Evolutionary conservation across 2,797 vertebrate species (phyloP).

Genomic region (Mus spretus): DNA sequence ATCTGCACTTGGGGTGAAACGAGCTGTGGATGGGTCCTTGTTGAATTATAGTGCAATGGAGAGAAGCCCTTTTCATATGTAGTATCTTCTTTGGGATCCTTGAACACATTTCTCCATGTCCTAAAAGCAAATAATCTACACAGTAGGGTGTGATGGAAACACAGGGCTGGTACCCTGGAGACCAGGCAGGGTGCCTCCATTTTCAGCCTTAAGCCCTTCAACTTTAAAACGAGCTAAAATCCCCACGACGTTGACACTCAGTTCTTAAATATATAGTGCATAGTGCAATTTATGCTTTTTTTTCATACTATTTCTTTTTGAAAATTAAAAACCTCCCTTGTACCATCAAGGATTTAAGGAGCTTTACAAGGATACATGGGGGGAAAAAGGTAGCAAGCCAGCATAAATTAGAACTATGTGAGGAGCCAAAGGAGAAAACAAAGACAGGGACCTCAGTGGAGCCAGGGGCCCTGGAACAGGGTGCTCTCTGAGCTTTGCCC

Average conservation of each 20-base stretch:
- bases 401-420: conserved; percentile 63
- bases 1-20: neutral
- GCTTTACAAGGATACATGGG: conserved; percentile 37
- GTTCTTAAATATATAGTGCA: conserved; percentile 53
- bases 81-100: neutral
- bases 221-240: conserved; percentile 34
- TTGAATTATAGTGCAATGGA: neutral
- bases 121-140: neutral
- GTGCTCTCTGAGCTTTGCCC: neutral
- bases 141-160: neutral
- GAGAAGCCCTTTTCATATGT: neutral
- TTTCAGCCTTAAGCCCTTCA: neutral
- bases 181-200: neutral
- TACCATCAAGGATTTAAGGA: conserved; percentile 69
- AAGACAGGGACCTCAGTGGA: neutral
- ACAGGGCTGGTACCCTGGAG: neutral
- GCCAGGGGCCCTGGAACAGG: neutral
- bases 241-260: neutral
- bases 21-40: neutral
- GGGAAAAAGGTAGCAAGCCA: conserved; percentile 26
- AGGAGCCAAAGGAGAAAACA: conserved; percentile 33
- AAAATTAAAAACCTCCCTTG: conserved; percentile 57
- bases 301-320: conserved; percentile 59
- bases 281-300: conserved; percentile 47
- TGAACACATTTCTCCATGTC: neutral